A percentile compares a stretch with the other conserved stretches of the same genome.
These are phyloP conservation scores for Acropternis orthonyx DNA, from an alignment of 2,797 vertebrate species.

Conservation along the genomic window DNA sequence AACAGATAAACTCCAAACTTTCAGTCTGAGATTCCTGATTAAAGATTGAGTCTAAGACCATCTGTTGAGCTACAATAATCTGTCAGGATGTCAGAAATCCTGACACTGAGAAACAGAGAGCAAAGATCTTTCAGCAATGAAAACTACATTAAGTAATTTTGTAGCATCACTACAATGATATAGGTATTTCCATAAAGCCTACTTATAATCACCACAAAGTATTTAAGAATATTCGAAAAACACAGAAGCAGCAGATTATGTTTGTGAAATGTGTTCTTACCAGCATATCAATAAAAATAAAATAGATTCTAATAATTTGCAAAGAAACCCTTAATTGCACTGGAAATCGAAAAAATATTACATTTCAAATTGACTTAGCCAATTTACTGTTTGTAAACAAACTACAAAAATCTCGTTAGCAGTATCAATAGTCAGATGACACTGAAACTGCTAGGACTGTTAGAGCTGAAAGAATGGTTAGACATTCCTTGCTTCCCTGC, in stretches of 20 bases:
- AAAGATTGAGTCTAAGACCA: constrained; percentile 71
- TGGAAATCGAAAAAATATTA: not conserved
- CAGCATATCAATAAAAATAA: not conserved
- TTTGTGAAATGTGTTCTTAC: not conserved
- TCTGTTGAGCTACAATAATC: constrained; percentile 80
- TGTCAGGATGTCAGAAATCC: constrained; percentile 69
- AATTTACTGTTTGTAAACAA: not conserved
- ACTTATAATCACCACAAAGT: not conserved
- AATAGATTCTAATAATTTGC: not conserved
- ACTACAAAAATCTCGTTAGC: not conserved
- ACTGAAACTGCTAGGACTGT: not conserved
- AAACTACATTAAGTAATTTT: not conserved
- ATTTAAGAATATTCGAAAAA: not conserved
- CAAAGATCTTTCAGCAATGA: not conserved
- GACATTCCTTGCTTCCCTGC: not conserved
- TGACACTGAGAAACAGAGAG: not conserved
- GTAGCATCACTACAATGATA: not conserved
- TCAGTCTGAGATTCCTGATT: constrained; percentile 49
- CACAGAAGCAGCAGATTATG: not conserved
- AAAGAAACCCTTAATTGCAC: not conserved
- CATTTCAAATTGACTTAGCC: not conserved
- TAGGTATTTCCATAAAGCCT: not conserved
- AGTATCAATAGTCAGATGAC: not conserved
- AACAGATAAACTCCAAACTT: constrained; percentile 48
- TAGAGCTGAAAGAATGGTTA: not conserved